phyloP scores from a whole-genome alignment of 2,797 vertebrate species.

The Apodemus agrarius region DNA sequence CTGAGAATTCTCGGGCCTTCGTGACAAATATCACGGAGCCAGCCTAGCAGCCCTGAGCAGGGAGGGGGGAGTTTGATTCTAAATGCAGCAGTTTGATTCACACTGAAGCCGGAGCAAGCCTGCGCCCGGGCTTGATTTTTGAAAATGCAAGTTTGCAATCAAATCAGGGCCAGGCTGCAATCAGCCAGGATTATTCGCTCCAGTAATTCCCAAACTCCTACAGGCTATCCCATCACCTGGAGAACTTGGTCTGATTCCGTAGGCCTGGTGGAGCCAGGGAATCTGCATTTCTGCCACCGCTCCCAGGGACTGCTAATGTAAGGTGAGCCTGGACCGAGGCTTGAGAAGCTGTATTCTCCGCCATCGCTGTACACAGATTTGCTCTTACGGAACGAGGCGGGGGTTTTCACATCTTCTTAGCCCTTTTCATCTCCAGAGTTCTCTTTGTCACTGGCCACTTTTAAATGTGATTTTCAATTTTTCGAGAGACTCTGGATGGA shows the following conservation, averaged over 20 bases:
- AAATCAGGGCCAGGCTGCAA: not conserved
- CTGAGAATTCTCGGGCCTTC: slow-evolving; percentile 20
- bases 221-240: not conserved
- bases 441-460: not conserved
- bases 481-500: not conserved
- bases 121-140: slow-evolving; percentile 20
- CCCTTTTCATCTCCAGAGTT: not conserved
- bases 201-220: not conserved
- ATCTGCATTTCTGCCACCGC: not conserved
- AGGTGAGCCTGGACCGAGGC: not conserved
- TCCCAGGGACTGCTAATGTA: not conserved
- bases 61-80: not conserved
- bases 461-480: not conserved
- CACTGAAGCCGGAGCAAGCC: not conserved
- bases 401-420: not conserved
- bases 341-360: not conserved
- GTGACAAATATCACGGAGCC: not conserved
- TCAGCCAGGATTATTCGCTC: slow-evolving; percentile 3
- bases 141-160: slow-evolving; percentile 7
- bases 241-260: not conserved
- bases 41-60: not conserved
- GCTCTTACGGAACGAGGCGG: not conserved
- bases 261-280: not conserved
- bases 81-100: slow-evolving; percentile 16
- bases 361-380: not conserved